These are phyloP conservation scores for Eupelmus urozonus DNA, from an alignment of 2,888 invertebrate species.

Conservation along the genomic window DNA sequence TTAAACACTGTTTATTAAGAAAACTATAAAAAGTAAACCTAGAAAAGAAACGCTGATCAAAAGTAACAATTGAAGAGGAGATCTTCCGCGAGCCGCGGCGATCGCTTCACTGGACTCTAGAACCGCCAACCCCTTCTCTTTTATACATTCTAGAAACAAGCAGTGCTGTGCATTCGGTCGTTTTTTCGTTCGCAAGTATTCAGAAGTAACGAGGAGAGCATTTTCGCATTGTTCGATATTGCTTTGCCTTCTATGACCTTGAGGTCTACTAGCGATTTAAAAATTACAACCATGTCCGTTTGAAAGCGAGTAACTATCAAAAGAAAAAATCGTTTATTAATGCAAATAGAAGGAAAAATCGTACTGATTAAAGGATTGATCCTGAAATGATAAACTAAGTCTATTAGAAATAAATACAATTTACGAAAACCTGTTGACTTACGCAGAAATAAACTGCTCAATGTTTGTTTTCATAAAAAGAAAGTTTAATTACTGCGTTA, in stretches of 20 bases:
- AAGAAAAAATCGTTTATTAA: too few relatives aligned
- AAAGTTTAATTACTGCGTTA: too few relatives aligned
- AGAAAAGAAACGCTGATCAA: not conserved
- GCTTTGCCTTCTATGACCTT: conserved; percentile 17
- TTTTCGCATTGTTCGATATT: conserved; percentile 33
- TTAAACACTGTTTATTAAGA: too few relatives aligned
- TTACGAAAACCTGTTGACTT: too few relatives aligned
- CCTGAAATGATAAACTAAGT: too few relatives aligned
- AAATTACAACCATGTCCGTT: not conserved
- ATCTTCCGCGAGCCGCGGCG: conserved; percentile 38
- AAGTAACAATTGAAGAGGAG: not conserved
- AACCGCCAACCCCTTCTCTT: conserved; percentile 57
- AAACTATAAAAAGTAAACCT: too few relatives aligned
- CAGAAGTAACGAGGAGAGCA: conserved; percentile 26
- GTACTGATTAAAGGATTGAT: too few relatives aligned
- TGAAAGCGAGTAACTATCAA: too few relatives aligned
- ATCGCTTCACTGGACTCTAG: conserved; percentile 46
- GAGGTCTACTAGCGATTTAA: not conserved
- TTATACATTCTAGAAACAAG: conserved; percentile 56
- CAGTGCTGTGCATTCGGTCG: conserved; percentile 34
- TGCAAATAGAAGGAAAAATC: too few relatives aligned
- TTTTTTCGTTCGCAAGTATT: conserved; percentile 35
- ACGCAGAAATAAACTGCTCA: too few relatives aligned
- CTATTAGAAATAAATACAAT: too few relatives aligned
- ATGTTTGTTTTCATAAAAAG: too few relatives aligned